These are phyloP conservation scores for Antrozous pallidus DNA, from an alignment of 2,797 vertebrate species.

Conservation along the genomic window DNA sequence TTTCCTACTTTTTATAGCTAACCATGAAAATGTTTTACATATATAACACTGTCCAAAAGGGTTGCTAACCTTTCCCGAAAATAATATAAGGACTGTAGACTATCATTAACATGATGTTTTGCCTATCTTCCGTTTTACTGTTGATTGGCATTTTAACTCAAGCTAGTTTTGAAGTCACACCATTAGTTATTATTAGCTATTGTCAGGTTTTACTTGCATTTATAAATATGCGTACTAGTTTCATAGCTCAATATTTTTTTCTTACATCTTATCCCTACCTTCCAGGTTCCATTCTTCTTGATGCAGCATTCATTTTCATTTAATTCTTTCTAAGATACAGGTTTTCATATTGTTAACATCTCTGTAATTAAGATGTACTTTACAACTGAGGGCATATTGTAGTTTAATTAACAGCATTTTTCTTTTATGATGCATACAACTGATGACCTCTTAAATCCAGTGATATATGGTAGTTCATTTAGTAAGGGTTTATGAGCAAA, in stretches of 20 bases:
- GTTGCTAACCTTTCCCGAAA: not conserved
- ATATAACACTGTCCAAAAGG: not conserved
- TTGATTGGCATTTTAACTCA: not conserved
- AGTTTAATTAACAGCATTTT: constrained; percentile 38
- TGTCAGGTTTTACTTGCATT: not conserved
- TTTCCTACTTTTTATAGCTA: not conserved
- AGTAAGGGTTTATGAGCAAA: constrained; percentile 19
- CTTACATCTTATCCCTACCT: not conserved
- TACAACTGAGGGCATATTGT: not conserved
- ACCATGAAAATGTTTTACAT: not conserved
- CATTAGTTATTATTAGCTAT: not conserved
- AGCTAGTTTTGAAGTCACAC: not conserved
- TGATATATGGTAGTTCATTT: constrained; percentile 38
- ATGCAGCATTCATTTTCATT: not conserved
- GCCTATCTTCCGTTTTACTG: not conserved
- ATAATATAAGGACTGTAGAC: not conserved
- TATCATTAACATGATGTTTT: not conserved
- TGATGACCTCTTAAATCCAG: not conserved
- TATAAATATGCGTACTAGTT: not conserved
- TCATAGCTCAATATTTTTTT: not conserved
- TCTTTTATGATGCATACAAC: not conserved
- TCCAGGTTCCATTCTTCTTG: not conserved
- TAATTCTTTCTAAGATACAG: not conserved
- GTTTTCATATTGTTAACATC: constrained; percentile 13
- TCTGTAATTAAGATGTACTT: not conserved